These are phyloP conservation scores for Notarius quadriscutis DNA, from an alignment of 2,113 vertebrate genomes.

Conservation along the genomic window DNA sequence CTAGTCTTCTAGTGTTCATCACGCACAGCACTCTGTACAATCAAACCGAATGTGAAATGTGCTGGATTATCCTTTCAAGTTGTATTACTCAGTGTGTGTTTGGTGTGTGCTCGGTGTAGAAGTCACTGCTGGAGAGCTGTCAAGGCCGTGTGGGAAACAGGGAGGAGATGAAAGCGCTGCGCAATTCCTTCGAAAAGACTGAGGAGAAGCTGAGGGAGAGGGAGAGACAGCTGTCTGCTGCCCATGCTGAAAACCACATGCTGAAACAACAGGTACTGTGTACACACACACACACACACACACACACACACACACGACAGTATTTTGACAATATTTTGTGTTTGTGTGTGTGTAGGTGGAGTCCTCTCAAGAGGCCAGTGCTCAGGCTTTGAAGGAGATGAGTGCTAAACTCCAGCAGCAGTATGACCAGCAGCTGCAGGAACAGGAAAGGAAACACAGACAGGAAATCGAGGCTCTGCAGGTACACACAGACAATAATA, in stretches of 20 bases:
- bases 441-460: slow-evolving; percentile 81
- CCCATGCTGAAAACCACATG: slow-evolving; percentile 84
- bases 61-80: background rate
- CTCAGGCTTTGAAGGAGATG: slow-evolving; percentile 83
- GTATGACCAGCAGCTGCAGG: slow-evolving; percentile 79
- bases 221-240: slow-evolving; percentile 80
- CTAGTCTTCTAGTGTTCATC: no score
- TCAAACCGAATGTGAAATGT: background rate
- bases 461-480: slow-evolving; percentile 86
- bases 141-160: slow-evolving; percentile 77
- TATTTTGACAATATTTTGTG: background rate
- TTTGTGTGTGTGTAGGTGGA: slow-evolving; percentile 76
- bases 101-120: slow-evolving; percentile 70
- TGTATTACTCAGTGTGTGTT: background rate
- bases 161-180: slow-evolving; percentile 80
- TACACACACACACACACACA: background rate
- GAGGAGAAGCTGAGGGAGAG: slow-evolving; percentile 83
- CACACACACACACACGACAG: background rate
- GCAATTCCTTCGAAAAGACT: slow-evolving; percentile 77
- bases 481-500: slow-evolving; percentile 61
- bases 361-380: slow-evolving; percentile 80
- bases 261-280: slow-evolving; percentile 84
- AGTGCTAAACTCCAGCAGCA: slow-evolving; percentile 83
- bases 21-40: background rate
- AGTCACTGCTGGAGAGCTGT: slow-evolving; percentile 89